A percentile compares a stretch with the other conserved stretches of the same genome.
Evolutionary conservation across 2,888 invertebrate genomes (phyloP).

Genomic region (Eupeodes latifasciatus): DNA sequence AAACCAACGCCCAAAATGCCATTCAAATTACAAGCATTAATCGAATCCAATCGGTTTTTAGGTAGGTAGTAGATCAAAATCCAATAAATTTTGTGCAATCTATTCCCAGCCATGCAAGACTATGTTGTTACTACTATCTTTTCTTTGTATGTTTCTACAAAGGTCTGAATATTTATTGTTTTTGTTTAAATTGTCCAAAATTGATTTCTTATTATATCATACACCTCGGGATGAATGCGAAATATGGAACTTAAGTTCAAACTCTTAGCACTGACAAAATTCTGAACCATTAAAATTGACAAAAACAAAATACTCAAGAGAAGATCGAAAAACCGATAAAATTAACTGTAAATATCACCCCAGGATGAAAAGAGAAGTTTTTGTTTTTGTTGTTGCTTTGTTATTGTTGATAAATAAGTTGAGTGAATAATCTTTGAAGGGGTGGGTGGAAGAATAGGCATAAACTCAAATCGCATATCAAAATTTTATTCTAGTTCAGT

Average conservation of each 20-base stretch:
- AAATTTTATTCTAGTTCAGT: constrained; percentile 3
- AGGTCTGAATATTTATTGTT: no score
- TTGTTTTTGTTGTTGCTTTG: background rate
- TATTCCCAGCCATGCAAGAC: no score
- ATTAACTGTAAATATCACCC: background rate
- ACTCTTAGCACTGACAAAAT: background rate
- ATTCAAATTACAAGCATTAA: no score
- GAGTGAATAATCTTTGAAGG: constrained; percentile 9
- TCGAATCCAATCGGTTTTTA: no score
- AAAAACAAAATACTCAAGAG: background rate
- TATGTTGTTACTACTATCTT: no score
- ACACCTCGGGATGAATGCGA: no score
- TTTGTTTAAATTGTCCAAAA: no score
- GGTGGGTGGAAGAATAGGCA: background rate
- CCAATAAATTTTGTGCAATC: no score
- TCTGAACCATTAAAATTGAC: background rate
- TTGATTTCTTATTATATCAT: no score
- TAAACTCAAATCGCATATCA: background rate
- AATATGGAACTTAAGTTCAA: background rate
- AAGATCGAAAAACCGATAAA: background rate
- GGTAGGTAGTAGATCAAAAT: no score
- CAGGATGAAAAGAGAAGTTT: background rate
- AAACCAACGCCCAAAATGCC: no score
- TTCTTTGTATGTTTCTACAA: no score
- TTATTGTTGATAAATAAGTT: background rate